Evolutionary conservation across 2,888 invertebrate genomes (phyloP).

Genomic region (Thysanoteuthis rhombus): DNA sequence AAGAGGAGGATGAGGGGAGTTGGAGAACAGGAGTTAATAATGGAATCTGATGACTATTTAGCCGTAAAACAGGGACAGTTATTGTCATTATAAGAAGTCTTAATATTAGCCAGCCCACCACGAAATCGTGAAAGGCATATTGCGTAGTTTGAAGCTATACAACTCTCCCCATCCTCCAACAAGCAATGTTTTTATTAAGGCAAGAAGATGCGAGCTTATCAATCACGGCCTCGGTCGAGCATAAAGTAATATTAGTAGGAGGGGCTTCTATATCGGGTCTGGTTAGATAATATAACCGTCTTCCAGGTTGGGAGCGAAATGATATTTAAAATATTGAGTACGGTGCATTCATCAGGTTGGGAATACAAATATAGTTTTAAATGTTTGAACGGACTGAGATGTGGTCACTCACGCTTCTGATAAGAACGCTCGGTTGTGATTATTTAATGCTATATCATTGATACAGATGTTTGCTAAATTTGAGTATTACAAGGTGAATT

Average conservation of each 20-base stretch:
- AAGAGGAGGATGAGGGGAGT: background rate
- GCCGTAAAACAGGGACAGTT: background rate
- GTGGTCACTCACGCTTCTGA: background rate
- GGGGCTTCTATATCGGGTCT: background rate
- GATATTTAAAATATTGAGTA: background rate
- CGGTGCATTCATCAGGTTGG: background rate
- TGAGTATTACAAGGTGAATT: too few relatives aligned
- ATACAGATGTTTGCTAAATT: too few relatives aligned
- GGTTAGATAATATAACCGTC: background rate
- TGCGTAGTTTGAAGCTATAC: background rate
- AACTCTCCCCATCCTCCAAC: background rate
- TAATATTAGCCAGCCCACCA: background rate
- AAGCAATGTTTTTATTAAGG: background rate
- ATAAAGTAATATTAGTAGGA: background rate
- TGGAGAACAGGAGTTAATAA: background rate
- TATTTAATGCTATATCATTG: background rate
- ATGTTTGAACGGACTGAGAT: background rate
- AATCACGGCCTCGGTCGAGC: background rate
- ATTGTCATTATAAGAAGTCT: background rate
- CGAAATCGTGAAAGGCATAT: background rate
- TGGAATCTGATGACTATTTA: background rate
- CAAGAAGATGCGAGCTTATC: background rate
- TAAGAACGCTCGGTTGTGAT: background rate
- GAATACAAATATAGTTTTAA: background rate
- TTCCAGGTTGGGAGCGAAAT: background rate